Evolutionary conservation across 2,888 invertebrate species (phyloP).

Genomic region (Drosophila algonquin): DNA sequence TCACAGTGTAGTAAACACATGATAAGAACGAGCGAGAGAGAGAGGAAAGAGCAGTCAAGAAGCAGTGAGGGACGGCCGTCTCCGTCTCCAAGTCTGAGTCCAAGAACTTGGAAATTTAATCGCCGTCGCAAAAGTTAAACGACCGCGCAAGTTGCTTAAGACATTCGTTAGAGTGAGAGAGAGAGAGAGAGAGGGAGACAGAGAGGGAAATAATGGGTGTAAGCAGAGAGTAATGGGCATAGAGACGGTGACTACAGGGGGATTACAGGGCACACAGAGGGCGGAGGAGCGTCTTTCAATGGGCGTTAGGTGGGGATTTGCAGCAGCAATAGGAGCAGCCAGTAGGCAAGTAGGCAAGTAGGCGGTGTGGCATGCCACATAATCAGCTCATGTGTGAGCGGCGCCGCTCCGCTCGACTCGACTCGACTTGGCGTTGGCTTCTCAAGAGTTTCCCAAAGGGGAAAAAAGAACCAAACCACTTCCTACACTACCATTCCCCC

Average conservation of each 20-base stretch:
- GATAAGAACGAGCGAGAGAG: constrained; percentile 49
- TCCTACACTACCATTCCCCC: constrained; percentile 9
- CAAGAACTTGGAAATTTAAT: constrained; percentile 74
- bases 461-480: constrained; percentile 7
- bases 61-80: constrained; percentile 4
- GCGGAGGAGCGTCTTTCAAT: neutral
- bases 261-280: neutral
- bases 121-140: constrained; percentile 74
- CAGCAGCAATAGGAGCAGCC: neutral
- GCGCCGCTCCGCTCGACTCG: neutral
- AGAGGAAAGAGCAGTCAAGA: constrained; percentile 15
- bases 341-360: constrained; percentile 18
- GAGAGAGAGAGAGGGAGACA: too few relatives aligned
- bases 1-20: constrained; percentile 52
- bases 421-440: constrained; percentile 2
- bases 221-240: neutral
- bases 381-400: constrained; percentile 54
- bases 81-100: constrained; percentile 43
- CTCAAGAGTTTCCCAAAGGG: constrained; percentile 11
- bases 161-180: constrained; percentile 3
- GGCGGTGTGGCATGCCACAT: constrained; percentile 33
- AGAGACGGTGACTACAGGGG: neutral
- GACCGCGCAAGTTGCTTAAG: constrained; percentile 71
- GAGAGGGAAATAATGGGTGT: neutral
- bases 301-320: neutral